Evolutionary conservation across 1,140 invertebrate species (phyloP).

Genomic region (Rhizoglyphus robini): DNA sequence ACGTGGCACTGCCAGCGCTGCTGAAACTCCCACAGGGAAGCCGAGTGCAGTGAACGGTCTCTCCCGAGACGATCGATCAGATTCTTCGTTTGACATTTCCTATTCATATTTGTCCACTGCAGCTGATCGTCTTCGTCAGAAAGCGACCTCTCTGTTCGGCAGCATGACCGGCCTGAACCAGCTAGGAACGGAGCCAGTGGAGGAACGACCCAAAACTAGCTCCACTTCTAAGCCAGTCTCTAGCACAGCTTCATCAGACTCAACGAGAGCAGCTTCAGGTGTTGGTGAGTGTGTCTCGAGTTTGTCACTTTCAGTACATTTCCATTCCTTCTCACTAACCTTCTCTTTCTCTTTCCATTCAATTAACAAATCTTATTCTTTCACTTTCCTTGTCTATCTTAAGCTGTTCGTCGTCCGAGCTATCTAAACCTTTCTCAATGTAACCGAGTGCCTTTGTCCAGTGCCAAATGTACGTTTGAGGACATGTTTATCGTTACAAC

Average conservation of each 20-base stretch:
- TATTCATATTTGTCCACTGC: slow-evolving; percentile 17
- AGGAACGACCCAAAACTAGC: neutral
- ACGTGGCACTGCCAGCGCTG: neutral
- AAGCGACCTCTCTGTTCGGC: neutral
- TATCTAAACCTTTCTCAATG: slow-evolving; percentile 18
- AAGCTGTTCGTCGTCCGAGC: slow-evolving; percentile 12
- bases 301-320: neutral
- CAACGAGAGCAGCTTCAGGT: neutral
- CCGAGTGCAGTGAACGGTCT: neutral
- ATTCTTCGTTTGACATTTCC: slow-evolving; percentile 25
- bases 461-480: neutral
- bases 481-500: slow-evolving; percentile 10
- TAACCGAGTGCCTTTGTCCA: neutral
- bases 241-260: neutral
- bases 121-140: slow-evolving; percentile 21
- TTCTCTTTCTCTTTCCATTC: neutral
- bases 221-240: neutral
- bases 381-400: neutral
- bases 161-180: slow-evolving; percentile 9
- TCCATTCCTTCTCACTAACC: neutral
- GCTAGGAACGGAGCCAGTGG: neutral
- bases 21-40: neutral
- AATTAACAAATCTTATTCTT: neutral
- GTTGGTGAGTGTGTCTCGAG: neutral
- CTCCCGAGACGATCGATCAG: slow-evolving; percentile 9